These are phyloP conservation scores for Crotalus viridis DNA, from an alignment of 2,113 vertebrate genomes.

Conservation along the genomic window DNA sequence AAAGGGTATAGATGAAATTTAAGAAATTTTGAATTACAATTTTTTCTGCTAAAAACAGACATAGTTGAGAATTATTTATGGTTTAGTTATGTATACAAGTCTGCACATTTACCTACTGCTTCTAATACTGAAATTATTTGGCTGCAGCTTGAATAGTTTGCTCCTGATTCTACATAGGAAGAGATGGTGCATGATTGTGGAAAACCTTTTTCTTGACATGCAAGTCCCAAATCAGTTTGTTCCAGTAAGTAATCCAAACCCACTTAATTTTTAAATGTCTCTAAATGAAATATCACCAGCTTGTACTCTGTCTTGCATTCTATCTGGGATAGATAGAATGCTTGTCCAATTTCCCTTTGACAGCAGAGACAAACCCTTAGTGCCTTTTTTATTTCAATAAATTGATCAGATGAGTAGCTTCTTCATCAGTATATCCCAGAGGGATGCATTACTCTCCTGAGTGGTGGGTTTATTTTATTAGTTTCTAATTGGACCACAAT, in stretches of 20 bases:
- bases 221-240: neutral
- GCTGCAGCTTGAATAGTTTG: neutral
- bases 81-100: neutral
- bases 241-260: neutral
- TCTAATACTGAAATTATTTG: neutral
- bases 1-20: neutral
- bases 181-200: neutral
- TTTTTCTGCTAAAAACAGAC: neutral
- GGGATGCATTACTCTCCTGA: neutral
- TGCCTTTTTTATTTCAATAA: constrained; percentile 9
- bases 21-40: neutral
- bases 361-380: neutral
- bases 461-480: neutral
- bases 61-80: neutral
- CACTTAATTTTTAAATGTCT: neutral
- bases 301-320: neutral
- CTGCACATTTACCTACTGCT: neutral
- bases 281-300: neutral
- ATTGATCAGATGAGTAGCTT: constrained; percentile 19
- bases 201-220: neutral
- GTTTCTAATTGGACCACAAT: neutral
- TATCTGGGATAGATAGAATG: neutral
- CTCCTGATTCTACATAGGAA: neutral
- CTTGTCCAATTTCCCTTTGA: constrained; percentile 1
- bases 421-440: neutral